Evolutionary conservation across 1,140 invertebrate species (phyloP), one percentile per base, ranked within the genome.

Genomic region (Eumeta japonica): DNA sequence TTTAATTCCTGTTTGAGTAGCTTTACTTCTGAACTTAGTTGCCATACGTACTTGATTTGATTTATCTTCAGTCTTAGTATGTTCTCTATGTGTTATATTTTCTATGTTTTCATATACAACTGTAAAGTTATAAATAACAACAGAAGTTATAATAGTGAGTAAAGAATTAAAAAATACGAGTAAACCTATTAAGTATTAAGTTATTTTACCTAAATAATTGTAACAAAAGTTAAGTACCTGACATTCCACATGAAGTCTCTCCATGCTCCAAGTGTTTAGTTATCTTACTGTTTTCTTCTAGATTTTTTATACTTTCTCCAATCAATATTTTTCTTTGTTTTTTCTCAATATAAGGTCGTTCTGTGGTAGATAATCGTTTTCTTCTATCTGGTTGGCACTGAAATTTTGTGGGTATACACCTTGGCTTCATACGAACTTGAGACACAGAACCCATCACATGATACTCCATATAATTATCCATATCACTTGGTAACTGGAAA

Each of bases 391-490:
- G 12, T 51, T 59, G 49, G 14, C 54, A 59, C 3, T 41, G 1
- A 49, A 49, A 57, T 48, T 47, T 52, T 19, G 2, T 35, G 5
- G 45, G 49, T 3, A 55, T 12, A 43, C 49, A 52, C 0, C 40
- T 41, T 35, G 14, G n/a, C n/a, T n/a, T n/a, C n/a, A n/a, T n/a
- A n/a, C n/a, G n/a, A n/a, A n/a, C n/a, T n/a, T n/a, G n/a, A n/a
- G n/a, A n/a, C n/a, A n/a, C n/a, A n/a, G n/a, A n/a, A n/a, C n/a
- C n/a, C n/a, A n/a, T n/a, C n/a, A 60, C 11, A 40, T 46, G 36
- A 44, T 57, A 57, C 31, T 49, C 5, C 41, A 49, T 59, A 42
- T 48, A 59, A 43, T 59, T 55, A 11, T 43, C 39, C 52, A 52
- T 58, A 44, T 58, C 55, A 45, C 55, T 53, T n/a, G n/a, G n/a